A percentile compares a stretch with the other conserved stretches of the same genome.
Conservation (phyloP, 2,797 vertebrate species). For the Acanthopagrus latus region DNA sequence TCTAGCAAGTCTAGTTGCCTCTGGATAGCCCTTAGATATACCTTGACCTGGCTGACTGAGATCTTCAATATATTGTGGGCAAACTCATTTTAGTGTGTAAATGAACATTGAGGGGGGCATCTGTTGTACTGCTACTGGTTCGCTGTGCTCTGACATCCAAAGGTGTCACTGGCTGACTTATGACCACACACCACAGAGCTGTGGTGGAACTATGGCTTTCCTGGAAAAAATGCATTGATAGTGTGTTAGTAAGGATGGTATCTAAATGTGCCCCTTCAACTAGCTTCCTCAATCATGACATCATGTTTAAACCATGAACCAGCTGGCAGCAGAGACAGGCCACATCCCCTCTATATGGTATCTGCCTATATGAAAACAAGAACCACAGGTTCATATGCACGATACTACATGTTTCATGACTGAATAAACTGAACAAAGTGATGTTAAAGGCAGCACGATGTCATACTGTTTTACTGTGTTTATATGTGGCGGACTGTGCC, state of each 20-base stretch:
- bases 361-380: no score
- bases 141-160: constrained; percentile 27
- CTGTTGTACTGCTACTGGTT: constrained; percentile 17
- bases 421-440: no score
- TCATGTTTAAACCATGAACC: constrained; percentile 23
- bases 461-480: no score
- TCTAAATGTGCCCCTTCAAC: constrained; percentile 11
- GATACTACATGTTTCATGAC: no score
- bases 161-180: constrained; percentile 34
- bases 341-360: background rate
- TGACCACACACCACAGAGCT: constrained; percentile 20
- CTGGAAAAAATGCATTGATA: constrained; percentile 11
- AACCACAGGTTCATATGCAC: no score
- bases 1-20: no score
- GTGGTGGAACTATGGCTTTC: constrained; percentile 21
- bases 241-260: background rate
- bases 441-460: no score
- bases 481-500: no score
- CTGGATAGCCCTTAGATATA: no score
- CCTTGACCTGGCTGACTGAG: no score
- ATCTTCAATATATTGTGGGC: background rate
- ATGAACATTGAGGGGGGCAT: constrained; percentile 26
- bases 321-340: background rate
- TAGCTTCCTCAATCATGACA: constrained; percentile 8
- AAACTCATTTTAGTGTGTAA: constrained; percentile 18